These are phyloP conservation scores for Aurelia aurita DNA, from an alignment of 30 jellyfish, hydroid and myxozoan species.

Conservation along the genomic window DNA sequence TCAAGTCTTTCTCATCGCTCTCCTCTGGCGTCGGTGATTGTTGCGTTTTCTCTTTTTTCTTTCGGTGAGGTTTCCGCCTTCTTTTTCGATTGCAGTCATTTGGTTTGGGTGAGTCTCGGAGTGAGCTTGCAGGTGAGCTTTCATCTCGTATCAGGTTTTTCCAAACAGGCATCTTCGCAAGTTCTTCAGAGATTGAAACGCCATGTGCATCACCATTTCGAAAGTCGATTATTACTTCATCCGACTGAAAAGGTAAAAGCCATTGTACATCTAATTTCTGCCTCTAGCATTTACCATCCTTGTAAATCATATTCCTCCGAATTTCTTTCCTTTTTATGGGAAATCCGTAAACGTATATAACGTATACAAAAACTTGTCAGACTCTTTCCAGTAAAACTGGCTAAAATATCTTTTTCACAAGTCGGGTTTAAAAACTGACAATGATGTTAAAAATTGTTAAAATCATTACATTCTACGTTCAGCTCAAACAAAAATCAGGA, in stretches of 20 bases:
- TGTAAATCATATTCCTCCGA: too few species aligned
- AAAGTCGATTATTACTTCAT: constrained; percentile 61
- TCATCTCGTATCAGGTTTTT: constrained; percentile 79
- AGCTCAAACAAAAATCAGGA: too few species aligned
- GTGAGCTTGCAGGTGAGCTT: constrained; percentile 57
- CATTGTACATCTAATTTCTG: neutral
- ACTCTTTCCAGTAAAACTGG: too few species aligned
- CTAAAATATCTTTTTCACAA: too few species aligned
- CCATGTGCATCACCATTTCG: constrained; percentile 40
- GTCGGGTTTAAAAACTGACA: too few species aligned
- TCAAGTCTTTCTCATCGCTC: constrained; percentile 13
- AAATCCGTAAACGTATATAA: too few species aligned
- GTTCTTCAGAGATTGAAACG: constrained; percentile 88
- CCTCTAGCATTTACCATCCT: too few species aligned
- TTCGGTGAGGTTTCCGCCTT: constrained; percentile 50
- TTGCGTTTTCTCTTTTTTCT: constrained; percentile 36
- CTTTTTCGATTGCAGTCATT: constrained; percentile 52
- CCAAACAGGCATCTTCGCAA: constrained; percentile 93
- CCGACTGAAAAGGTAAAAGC: constrained; percentile 51
- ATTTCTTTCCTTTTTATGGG: too few species aligned
- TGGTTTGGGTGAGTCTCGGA: constrained; percentile 42
- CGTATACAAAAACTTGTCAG: too few species aligned
- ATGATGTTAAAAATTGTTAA: too few species aligned
- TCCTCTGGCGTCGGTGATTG: constrained; percentile 21
- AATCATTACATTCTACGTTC: too few species aligned